Evolutionary conservation across 30 jellyfish, hydroid and myxozoan genomes (phyloP), one percentile per base, ranked within the genome.

Genomic region (Turritopsis dohrnii): DNA sequence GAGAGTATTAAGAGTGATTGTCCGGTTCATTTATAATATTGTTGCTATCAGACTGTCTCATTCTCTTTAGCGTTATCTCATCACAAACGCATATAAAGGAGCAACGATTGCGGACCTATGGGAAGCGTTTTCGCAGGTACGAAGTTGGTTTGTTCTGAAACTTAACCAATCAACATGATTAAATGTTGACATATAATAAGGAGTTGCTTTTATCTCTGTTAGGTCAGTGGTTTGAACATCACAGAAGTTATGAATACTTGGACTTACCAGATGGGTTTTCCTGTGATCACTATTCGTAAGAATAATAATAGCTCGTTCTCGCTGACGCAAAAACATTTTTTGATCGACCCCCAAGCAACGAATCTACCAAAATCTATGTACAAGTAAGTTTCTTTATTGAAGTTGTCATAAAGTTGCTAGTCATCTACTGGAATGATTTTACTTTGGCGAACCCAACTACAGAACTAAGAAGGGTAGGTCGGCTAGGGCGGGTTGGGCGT

Each of bases 231-330:
- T 4, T 18, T 22, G 76, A 79, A 86, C 65, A 81, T 90, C 71
- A 73, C 85, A 18, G 60, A 72, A 3, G 84, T 91, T 92, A 91
- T 91, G 97, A 80, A 87, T 28, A 91, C 97, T 1, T 91, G 97
- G 97, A 91, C 97, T 7, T 80, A 66, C 23, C 97, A 91, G 76
- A 91, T 91, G 97, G 97, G 97, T 20, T 90, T 75, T 75, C 97
- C 97, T 7, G 88, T 91, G 83, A 79, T 91, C 28, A 74, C 60
- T 53, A 81, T 91, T 21, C 81, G 83, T 13, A 80, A 69, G 19
- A 89, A 89, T 77, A 71, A 84, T n/a, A 9, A 80, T 28, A 88
- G 76, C 77, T 41, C 60, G 9, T 81, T 87, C 52, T 52, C 71
- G 7, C 76, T 90, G 28, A 77, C 90, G 54, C 97, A 91, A 53